Conservation (phyloP, 2,888 invertebrate genomes). For the Drosophila kuntzei region DNA sequence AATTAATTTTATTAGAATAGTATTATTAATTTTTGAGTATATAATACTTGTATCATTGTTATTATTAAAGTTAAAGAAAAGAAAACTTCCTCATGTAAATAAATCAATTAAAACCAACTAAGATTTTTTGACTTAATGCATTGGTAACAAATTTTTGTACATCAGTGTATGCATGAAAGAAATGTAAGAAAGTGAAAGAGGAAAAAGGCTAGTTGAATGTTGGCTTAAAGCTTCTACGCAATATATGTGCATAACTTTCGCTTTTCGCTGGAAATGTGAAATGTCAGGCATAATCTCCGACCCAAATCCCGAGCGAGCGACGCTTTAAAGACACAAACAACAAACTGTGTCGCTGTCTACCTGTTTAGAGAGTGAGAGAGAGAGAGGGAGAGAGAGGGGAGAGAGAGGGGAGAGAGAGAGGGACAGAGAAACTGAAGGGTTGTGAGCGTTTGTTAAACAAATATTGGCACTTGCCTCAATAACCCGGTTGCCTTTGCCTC, state of each 20-base stretch:
- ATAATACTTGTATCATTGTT: too few species aligned
- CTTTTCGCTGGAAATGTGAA: conserved; percentile 43
- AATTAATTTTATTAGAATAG: too few species aligned
- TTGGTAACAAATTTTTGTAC: too few species aligned
- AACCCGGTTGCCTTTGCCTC: conserved; percentile 42
- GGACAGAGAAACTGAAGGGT: neutral
- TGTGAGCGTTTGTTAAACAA: conserved; percentile 51
- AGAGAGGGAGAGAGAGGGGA: neutral
- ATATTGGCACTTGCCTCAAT: conserved; percentile 81
- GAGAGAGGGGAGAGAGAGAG: too few species aligned
- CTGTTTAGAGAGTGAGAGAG: conserved; percentile 5
- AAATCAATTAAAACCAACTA: too few species aligned
- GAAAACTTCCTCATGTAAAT: too few species aligned
- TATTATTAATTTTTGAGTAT: too few species aligned
- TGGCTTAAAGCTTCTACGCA: conserved; percentile 65
- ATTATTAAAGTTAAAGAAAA: too few species aligned
- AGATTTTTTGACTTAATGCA: too few species aligned
- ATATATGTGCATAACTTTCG: conserved; percentile 75
- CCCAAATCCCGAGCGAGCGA: conserved; percentile 64
- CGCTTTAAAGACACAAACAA: conserved; percentile 73
- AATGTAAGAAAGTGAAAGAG: conserved; percentile 4
- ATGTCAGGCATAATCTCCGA: conserved; percentile 71
- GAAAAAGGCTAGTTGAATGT: conserved; percentile 44
- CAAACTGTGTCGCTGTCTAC: conserved; percentile 68
- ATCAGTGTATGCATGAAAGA: neutral